phyloP scores from a whole-genome alignment of 2,888 invertebrate genomes.

The Seladonia tumulorum region DNA sequence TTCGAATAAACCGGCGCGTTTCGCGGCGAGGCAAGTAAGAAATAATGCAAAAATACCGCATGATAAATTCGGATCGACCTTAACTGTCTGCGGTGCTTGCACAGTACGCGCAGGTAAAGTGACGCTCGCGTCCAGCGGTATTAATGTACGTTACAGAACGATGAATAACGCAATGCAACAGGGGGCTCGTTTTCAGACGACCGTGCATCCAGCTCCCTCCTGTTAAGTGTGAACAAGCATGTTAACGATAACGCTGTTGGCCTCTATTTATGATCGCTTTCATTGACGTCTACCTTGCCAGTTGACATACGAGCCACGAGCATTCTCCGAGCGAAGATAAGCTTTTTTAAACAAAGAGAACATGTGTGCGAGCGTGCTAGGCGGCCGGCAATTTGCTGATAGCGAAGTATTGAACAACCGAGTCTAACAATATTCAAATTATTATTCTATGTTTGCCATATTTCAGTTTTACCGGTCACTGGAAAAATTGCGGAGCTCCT shows the following conservation, averaged over 20 bases:
- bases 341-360: not conserved
- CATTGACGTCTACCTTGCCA: conserved; percentile 11
- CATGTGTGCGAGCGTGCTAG: not conserved
- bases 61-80: not conserved
- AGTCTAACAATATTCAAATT: not conserved
- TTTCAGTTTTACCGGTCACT: no score
- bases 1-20: not conserved
- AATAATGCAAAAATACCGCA: not conserved
- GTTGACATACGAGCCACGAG: not conserved
- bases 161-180: conserved; percentile 40
- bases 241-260: conserved; percentile 22
- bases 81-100: not conserved
- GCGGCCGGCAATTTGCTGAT: not conserved
- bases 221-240: conserved; percentile 11
- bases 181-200: conserved; percentile 11
- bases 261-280: conserved; percentile 14
- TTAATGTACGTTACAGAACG: conserved; percentile 20
- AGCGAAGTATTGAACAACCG: not conserved
- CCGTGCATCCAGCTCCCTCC: conserved; percentile 6
- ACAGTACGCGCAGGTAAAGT: conserved; percentile 4
- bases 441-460: not conserved
- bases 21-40: not conserved
- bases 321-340: conserved; percentile 1
- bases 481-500: not conserved
- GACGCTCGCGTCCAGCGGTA: not conserved